A percentile compares a stretch with the other conserved stretches of the same genome.
phyloP scores from a whole-genome alignment of 2,113 vertebrate species.

The Hippopotamus amphibius region DNA sequence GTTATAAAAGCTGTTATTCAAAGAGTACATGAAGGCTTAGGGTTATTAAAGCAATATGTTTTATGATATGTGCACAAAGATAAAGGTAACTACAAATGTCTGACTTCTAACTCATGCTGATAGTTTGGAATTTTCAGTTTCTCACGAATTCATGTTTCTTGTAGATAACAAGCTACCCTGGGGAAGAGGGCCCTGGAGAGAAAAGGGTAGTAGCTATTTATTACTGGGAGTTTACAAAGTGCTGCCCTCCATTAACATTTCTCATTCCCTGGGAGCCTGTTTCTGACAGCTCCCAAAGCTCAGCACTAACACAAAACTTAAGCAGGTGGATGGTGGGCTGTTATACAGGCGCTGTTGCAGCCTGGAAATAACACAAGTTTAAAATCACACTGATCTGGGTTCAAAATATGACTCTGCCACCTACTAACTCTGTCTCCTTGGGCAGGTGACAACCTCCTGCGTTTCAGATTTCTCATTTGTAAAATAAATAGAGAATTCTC shows the following conservation, averaged over 20 bases:
- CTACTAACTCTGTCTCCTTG: neutral
- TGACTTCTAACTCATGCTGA: conserved; percentile 61
- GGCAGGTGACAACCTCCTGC: neutral
- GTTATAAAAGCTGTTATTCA: conserved; percentile 53
- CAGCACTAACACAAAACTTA: neutral
- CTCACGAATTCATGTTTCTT: conserved; percentile 60
- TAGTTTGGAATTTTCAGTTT: conserved; percentile 68
- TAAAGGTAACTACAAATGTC: conserved; percentile 67
- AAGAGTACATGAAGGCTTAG: conserved; percentile 43
- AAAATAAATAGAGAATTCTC: neutral
- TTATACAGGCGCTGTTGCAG: neutral
- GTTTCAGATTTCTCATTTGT: neutral
- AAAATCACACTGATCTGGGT: conserved; percentile 3
- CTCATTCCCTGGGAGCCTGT: neutral
- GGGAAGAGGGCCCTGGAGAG: conserved; percentile 58
- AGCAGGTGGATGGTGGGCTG: neutral
- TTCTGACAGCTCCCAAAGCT: conserved; percentile 48
- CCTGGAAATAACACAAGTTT: conserved; percentile 14
- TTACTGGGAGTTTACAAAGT: conserved; percentile 63
- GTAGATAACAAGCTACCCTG: conserved; percentile 75
- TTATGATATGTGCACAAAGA: conserved; percentile 44
- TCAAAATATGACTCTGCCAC: conserved; percentile 19
- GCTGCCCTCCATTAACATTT: conserved; percentile 64
- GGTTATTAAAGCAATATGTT: conserved; percentile 64
- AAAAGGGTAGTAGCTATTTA: conserved; percentile 46